phyloP scores from a whole-genome alignment of 2,113 vertebrate species.

The Hypanus sabinus region DNA sequence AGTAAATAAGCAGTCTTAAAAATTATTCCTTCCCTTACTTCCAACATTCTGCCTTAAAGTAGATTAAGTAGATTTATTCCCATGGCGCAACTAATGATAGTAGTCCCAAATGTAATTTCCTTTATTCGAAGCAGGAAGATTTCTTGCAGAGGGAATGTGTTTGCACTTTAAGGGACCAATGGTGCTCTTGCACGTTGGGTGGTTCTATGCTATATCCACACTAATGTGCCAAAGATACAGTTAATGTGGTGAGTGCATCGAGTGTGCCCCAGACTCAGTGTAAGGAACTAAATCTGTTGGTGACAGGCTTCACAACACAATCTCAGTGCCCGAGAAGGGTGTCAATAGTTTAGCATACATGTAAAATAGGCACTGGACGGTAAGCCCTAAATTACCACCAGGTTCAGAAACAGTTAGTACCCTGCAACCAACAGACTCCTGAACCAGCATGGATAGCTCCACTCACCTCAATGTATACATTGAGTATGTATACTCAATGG shows the following conservation, averaged over 20 bases:
- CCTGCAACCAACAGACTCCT: too few relatives aligned
- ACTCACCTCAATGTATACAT: too few relatives aligned
- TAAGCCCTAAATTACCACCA: background rate
- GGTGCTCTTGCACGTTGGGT: too few relatives aligned
- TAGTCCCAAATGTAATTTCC: background rate
- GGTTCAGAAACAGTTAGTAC: too few relatives aligned
- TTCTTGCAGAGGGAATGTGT: background rate
- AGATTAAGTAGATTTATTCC: background rate
- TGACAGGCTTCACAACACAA: background rate
- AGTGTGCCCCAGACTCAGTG: too few relatives aligned
- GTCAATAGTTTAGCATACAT: background rate
- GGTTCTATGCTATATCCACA: too few relatives aligned
- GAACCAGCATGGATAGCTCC: too few relatives aligned
- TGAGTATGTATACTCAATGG: too few relatives aligned
- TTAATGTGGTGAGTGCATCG: background rate
- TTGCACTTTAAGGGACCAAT: background rate
- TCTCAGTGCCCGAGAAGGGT: background rate
- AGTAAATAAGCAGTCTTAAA: background rate
- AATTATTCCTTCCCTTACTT: background rate
- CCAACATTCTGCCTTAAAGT: background rate
- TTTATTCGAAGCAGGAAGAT: background rate
- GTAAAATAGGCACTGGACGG: background rate
- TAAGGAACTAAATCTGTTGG: background rate
- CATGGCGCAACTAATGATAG: too few relatives aligned
- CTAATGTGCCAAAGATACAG: background rate